Conservation (phyloP, 2,113 vertebrate species). For the Diglossa brunneiventris region DNA sequence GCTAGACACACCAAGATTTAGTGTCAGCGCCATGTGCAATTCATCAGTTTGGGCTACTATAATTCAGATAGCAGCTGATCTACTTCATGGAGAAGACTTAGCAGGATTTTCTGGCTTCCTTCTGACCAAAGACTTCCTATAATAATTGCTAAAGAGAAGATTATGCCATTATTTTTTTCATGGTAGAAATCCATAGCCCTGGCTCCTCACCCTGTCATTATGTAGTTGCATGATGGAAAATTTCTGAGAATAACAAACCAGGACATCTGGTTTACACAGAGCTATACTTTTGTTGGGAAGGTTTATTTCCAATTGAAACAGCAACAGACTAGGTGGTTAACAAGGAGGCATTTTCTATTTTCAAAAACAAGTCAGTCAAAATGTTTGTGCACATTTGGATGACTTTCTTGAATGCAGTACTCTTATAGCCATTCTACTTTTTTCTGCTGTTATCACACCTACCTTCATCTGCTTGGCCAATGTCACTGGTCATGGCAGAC, state of each 20-base stretch:
- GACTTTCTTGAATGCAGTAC: not conserved
- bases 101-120: not conserved
- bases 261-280: not conserved
- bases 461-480: not conserved
- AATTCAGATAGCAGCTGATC: constrained; percentile 47
- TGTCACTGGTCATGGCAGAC: not conserved
- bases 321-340: not conserved
- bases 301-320: not conserved
- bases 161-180: not conserved
- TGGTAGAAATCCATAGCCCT: not conserved
- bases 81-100: constrained; percentile 26
- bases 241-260: not conserved
- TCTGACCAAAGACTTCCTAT: not conserved
- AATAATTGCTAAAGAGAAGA: not conserved
- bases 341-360: not conserved
- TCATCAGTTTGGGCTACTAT: constrained; percentile 50
- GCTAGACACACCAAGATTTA: constrained; percentile 24
- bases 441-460: not conserved
- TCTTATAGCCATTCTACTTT: not conserved
- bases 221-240: not conserved
- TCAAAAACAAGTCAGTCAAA: not conserved
- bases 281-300: not conserved
- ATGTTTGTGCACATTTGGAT: not conserved
- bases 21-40: constrained; percentile 57
- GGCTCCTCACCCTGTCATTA: not conserved